Base-by-base conservation (phyloP, 1,140 invertebrate genomes). In the Meteorus sp. region DNA sequence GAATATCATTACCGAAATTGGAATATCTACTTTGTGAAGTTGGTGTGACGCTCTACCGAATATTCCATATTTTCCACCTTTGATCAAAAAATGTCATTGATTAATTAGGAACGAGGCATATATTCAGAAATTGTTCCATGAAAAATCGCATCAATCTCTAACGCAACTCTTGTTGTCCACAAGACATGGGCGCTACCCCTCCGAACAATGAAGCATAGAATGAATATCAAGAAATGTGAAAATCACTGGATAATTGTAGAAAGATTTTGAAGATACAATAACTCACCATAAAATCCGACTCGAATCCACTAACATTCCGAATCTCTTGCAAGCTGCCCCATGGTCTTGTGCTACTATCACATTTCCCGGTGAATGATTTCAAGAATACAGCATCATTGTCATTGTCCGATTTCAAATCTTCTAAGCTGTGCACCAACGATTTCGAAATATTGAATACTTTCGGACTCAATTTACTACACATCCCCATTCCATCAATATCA, bases 271-370 rank as follows among this genome's bases (percentile, higher is more conserved):
- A 55, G 41, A 27, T 54, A 20, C 48, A 41, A 39, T 13, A 44
- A 59, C 74, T 77, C 44, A 77, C 77, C 67, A 68, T 45, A 55
- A 60, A 70, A 23, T 72, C 63, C 22, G 59, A 66, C 0, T 23
- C 31, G 23, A 62, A 68, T 8, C 56, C 60, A 3, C 68, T 73
- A 43, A 81, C 71, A 47, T 79, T 82, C 37, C 81, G 72, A 44
- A 86, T 76, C 51, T 86, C 84, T 60, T 86, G 85, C 0, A 86
- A 65, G 60, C 85, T 86, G 23, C 83, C 83, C 84, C 84, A 85
- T 8, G 74, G 77, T 11, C 74, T 69, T 25, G 70, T 63, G 29
- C 68, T 72, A 0, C 50, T 39, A 4, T n/a, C 61, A 39, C 72
- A 72, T 13, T 71, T 75, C 6, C 50, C 27, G 0, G 75, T 65